These are phyloP conservation scores for Rhineura floridana DNA, from an alignment of 2,113 vertebrate species.

Conservation along the genomic window DNA sequence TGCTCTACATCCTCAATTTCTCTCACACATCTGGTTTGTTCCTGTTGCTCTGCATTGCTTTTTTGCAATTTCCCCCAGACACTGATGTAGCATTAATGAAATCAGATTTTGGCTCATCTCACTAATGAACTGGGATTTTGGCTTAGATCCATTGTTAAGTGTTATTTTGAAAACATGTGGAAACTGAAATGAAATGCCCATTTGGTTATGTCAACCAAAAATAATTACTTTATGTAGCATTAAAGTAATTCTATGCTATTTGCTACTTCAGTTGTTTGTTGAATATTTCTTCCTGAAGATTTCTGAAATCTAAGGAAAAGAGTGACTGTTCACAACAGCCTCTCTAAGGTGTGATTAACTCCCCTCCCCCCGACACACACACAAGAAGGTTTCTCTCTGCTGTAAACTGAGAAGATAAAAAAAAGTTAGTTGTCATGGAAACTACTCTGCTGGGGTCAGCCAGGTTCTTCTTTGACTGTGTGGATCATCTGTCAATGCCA, in stretches of 20 bases:
- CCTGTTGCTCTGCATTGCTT: not conserved
- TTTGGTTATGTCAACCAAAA: not conserved
- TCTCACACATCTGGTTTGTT: too few relatives aligned
- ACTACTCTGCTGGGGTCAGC: slow-evolving; percentile 75
- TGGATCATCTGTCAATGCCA: slow-evolving; percentile 74
- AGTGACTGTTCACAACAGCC: not conserved
- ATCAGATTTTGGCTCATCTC: not conserved
- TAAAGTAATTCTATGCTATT: slow-evolving; percentile 7
- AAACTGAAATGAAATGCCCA: not conserved
- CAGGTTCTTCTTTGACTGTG: slow-evolving; percentile 75
- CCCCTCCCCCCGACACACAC: slow-evolving; percentile 51
- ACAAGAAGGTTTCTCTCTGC: slow-evolving; percentile 63
- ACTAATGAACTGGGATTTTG: not conserved
- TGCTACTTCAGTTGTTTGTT: not conserved
- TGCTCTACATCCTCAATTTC: too few relatives aligned
- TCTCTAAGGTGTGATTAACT: slow-evolving; percentile 47
- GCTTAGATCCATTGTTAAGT: not conserved
- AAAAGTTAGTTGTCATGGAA: slow-evolving; percentile 74
- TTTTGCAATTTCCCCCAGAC: slow-evolving; percentile 9
- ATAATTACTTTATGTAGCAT: slow-evolving; percentile 1
- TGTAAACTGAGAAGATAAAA: slow-evolving; percentile 72
- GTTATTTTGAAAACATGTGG: not conserved
- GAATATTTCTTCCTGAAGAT: not conserved
- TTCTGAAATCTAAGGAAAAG: not conserved
- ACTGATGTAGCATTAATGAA: not conserved